phyloP scores from a whole-genome alignment of 2,888 invertebrate genomes.

The Diplazon laetatorius region DNA sequence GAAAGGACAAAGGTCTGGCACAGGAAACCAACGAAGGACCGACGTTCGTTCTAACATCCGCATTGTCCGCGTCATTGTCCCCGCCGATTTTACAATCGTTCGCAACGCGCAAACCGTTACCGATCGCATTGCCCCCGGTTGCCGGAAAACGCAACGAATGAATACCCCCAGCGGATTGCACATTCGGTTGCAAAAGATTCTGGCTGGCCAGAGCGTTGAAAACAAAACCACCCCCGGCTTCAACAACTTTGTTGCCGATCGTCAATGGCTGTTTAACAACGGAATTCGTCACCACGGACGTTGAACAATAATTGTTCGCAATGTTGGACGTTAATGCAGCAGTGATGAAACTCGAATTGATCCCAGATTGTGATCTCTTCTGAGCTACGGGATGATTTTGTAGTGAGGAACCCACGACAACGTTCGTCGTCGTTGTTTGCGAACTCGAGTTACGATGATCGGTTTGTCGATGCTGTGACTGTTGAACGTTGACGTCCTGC shows the following conservation, averaged over 20 bases:
- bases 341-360: conserved; percentile 7
- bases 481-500: neutral
- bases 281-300: neutral
- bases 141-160: conserved; percentile 30
- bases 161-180: conserved; percentile 36
- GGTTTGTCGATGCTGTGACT: conserved; percentile 16
- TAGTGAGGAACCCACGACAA: conserved; percentile 7
- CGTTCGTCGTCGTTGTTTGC: neutral
- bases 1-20: conserved; percentile 79
- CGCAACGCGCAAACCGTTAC: conserved; percentile 14
- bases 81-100: neutral
- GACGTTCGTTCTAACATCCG: conserved; percentile 28
- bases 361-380: neutral
- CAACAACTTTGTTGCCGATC: conserved; percentile 59
- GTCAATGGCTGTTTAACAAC: neutral
- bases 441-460: conserved; percentile 2
- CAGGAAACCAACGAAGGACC: conserved; percentile 67
- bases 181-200: conserved; percentile 53
- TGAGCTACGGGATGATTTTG: neutral
- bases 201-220: conserved; percentile 62
- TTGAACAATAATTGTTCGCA: conserved; percentile 7
- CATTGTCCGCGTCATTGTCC: conserved; percentile 32
- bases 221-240: conserved; percentile 58
- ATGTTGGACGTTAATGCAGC: conserved; percentile 9
- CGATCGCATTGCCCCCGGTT: neutral